Base-by-base conservation (phyloP, 2,888 invertebrate genomes). In the Podotricha telesiphe region DNA sequence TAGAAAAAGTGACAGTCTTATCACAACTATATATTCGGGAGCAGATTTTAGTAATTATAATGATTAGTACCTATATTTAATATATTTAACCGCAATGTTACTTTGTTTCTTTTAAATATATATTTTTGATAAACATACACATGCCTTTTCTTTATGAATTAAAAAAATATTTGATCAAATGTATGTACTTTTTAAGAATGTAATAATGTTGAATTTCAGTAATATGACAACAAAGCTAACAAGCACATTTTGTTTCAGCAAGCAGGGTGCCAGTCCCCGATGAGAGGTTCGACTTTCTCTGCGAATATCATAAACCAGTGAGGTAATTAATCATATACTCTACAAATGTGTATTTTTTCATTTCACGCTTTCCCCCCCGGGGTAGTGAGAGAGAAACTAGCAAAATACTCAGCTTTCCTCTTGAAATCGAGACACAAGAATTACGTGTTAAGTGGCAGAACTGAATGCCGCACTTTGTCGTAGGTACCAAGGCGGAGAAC, bases 201-300 rank as follows among this genome's bases (percentile, higher is more conserved):
- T 15, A 22, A 5, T 0, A 4, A 20, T 59, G 45, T 45, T 45
- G 0, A 17, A 55, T 55, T 55, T 37, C 10, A 22, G 1, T 19
- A 13, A 34, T 19, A 15, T 15, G 8, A 37, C 48, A 28, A 19
- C 19, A 67, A 65, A 48, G 50, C 73, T 86, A 80, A 83, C 73
- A 61, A 53, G 50, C 4, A 56, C 56, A 69, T 48, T 77, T 69
- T 42, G 10, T 75, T 75, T 62, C 85, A 91, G 91, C 94, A 98
- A 96, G 97, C 96, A 96, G 99, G 84, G 99, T 99, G 80, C 98
- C 99, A 37, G 99, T 99, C 8, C 99, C 99, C 2, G 99, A 99
- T 90, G 95, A 95, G 66, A 94, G 99, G 79, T 99, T 95, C 87
- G 98, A 99, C 82, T 99, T 95, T 87, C 95, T 99, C 50, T 97